Evolutionary conservation across 30 jellyfish, hydroid and myxozoan genomes (phyloP), one percentile per base, ranked within the genome.

Genomic region (Catostylus mosaicus): DNA sequence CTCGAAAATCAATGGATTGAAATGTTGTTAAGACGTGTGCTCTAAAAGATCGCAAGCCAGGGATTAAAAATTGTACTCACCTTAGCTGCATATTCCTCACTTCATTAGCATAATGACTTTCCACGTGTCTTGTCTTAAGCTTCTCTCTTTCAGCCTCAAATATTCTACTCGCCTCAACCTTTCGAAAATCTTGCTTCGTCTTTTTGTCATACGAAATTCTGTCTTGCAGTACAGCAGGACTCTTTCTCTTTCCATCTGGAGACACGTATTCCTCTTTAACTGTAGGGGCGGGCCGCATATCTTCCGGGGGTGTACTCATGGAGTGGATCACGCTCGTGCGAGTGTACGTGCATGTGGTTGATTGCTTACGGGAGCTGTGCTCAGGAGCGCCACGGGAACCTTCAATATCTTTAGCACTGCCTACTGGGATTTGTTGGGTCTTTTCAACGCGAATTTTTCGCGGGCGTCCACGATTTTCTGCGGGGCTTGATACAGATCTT

Each of bases 291-390:
- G 77, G 40, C 0, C 92, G 74, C 78, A 62, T 57, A 20, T 82
- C 86, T 46, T 82, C 92, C 36, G 83, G 83, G 35, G 96, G 88
- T 0, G 96, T 67, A 27, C 70, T 54, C 96, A 86, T 86, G 2
- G 96, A 86, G 46, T 94, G 99, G 32, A 94, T 94, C 32, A 94
- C 99, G 67, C 99, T 94, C 18, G 99, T 63, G 22, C 99, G 96
- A 1, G 90, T 83, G 66, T 75, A 87, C 19, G 78, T 80, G 43
- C 90, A 38, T 2, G 88, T 40, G 35, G 95, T 64, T 35, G 88
- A 0, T 70, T 73, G 95, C 67, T 86, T 86, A 48, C 89, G 87
- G 26, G 89, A 73, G 35, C 64, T 27, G 24, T 86, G 89, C 73
- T 83, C 96, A 9, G 89, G 84, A 27, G 88, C 85, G 30, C 95